phyloP scores from a whole-genome alignment of 1,140 invertebrate species.

The Trinorchestia longiramus region DNA sequence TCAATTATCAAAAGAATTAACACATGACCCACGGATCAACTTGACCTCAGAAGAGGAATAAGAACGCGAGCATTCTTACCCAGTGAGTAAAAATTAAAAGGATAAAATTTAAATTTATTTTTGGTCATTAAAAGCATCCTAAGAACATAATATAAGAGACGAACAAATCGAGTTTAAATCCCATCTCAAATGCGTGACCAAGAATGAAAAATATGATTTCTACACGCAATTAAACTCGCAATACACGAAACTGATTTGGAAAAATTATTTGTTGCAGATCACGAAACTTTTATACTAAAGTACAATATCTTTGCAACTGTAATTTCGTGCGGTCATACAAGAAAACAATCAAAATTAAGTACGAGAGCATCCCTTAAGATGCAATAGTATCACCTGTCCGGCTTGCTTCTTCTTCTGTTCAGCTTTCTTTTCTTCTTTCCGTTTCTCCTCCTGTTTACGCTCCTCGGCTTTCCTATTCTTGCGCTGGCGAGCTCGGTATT shows the following conservation, averaged over 20 bases:
- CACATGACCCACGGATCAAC: no score
- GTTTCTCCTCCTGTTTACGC: slow-evolving; percentile 48
- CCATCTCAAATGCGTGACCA: background rate
- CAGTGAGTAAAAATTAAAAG: no score
- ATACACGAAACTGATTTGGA: background rate
- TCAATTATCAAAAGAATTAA: no score
- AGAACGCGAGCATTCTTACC: no score
- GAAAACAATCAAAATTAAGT: background rate
- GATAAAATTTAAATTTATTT: no score
- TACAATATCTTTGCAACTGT: background rate
- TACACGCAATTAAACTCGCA: background rate
- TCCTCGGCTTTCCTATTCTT: slow-evolving; percentile 57
- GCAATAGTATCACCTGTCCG: background rate
- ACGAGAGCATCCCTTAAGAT: background rate
- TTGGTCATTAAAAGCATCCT: no score
- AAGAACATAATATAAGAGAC: no score
- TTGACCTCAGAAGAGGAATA: no score
- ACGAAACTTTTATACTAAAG: background rate
- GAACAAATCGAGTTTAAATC: no score
- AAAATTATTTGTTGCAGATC: background rate
- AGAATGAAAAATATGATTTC: background rate
- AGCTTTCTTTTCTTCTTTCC: slow-evolving; percentile 56
- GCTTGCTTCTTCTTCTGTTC: slow-evolving; percentile 55
- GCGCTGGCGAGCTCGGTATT: slow-evolving; percentile 48
- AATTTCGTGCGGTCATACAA: background rate